Evolutionary conservation across 2,797 vertebrate species (phyloP).

Genomic region (Lophius americanus): DNA sequence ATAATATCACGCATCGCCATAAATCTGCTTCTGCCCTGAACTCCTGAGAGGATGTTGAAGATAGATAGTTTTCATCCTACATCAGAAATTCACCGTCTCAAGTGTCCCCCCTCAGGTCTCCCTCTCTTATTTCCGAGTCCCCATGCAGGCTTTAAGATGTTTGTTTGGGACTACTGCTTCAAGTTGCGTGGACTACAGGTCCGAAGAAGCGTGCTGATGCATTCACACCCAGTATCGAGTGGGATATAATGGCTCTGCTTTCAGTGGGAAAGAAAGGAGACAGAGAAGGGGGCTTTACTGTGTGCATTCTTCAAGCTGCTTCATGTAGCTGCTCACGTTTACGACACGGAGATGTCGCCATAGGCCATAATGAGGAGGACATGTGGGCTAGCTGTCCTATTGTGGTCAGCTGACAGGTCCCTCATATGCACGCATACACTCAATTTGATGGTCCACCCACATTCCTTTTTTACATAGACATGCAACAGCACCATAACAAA

Average conservation of each 20-base stretch:
- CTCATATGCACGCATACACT: not conserved
- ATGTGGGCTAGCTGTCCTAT: conserved; percentile 60
- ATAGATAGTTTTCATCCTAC: conserved; percentile 29
- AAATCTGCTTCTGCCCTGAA: conserved; percentile 34
- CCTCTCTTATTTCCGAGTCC: conserved; percentile 37
- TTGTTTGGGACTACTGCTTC: conserved; percentile 13
- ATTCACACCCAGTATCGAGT: conserved; percentile 47
- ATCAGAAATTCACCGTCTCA: conserved; percentile 50
- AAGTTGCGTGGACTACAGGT: conserved; percentile 27
- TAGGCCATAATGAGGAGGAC: conserved; percentile 55
- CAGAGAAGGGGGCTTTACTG: conserved; percentile 54
- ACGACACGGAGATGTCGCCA: conserved; percentile 54
- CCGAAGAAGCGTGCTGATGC: conserved; percentile 34
- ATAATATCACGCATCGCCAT: conserved; percentile 12
- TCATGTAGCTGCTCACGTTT: conserved; percentile 59
- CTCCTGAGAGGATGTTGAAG: conserved; percentile 33
- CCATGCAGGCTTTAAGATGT: conserved; percentile 46
- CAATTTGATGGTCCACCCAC: no score
- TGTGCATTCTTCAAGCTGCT: conserved; percentile 64
- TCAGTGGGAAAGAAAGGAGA: conserved; percentile 25
- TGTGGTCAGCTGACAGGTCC: conserved; percentile 46
- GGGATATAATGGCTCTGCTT: conserved; percentile 35
- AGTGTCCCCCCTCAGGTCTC: conserved; percentile 46
- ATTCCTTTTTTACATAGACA: no score
- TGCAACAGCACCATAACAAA: no score